Base-by-base conservation (phyloP, 2,113 vertebrate species). In the Grantiella picta region DNA sequence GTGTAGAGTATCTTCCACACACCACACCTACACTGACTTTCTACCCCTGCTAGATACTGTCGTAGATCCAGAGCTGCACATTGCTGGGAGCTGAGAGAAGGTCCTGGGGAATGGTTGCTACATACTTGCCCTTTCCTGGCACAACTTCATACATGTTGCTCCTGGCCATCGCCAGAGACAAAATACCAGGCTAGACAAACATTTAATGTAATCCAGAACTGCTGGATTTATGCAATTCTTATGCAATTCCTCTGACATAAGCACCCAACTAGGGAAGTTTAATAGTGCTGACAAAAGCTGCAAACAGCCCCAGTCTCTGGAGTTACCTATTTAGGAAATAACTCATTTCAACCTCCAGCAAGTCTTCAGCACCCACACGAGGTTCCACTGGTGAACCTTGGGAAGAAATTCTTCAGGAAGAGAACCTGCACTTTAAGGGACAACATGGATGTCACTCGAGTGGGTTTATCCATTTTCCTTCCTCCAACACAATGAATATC, bases 1-100 rank as follows among this genome's bases (percentile, higher is more conserved):
- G 13, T 1, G 6, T 2, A 36, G 25, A 33, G 3, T 0, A 0
- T 35, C 45, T 23, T 53, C n/a, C 22, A 42, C 13, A 16, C 19
- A 29, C 7, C 50, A 10, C 5, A 63, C 15, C n/a, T 35, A 38
- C 27, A 3, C 0, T 16, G 61, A n/a, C 70, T 20, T 70, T 56
- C 47, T 25, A 17, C 13, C 36, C 35, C 29, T 71, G 49, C 36
- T 33, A 52, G 24, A 63, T 7, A 52, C 25, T 9, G 12, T 6
- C 33, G 29, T 2, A 40, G 68, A 64, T 44, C 10, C 68, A 86
- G 68, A 64, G 50, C 63, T 52, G 59, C 53, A 60, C 12, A 12
- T 3, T 33, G 35, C 15, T 65, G 44, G 40, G 29, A 83, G 33
- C 8, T 35, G 8, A 36, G 11, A 77, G 15, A 69, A 86, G 33